phyloP scores from a whole-genome alignment of 1,140 invertebrate species.

The Drosophila leontia region DNA sequence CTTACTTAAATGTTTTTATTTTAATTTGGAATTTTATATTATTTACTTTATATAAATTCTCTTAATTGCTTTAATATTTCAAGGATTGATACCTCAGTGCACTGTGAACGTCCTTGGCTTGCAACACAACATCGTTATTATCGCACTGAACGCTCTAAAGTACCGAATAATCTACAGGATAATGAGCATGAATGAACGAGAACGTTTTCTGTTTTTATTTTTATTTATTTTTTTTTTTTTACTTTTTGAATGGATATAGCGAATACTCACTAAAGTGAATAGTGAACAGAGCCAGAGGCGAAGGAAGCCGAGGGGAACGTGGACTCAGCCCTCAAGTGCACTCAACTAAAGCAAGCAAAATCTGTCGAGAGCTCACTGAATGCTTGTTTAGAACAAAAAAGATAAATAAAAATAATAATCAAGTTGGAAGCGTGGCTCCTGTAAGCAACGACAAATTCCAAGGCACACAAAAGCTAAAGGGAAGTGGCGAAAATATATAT shows the following conservation, averaged over 20 bases:
- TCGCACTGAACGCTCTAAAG: slow-evolving; percentile 77
- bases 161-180: slow-evolving; percentile 80
- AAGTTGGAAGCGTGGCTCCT: slow-evolving; percentile 19
- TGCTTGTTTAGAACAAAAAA: slow-evolving; percentile 40
- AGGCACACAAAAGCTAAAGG: slow-evolving; percentile 7
- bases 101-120: slow-evolving; percentile 51
- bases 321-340: slow-evolving; percentile 50
- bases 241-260: slow-evolving; percentile 42
- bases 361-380: slow-evolving; percentile 54
- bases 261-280: slow-evolving; percentile 17
- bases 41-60: not conserved
- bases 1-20: not conserved
- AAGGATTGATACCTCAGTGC: slow-evolving; percentile 4
- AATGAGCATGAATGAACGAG: slow-evolving; percentile 77
- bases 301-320: not conserved
- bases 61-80: not conserved
- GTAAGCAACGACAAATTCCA: slow-evolving; percentile 45
- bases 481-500: slow-evolving; percentile 1
- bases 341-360: slow-evolving; percentile 58
- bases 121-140: slow-evolving; percentile 71
- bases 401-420: slow-evolving; percentile 31
- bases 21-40: not conserved
- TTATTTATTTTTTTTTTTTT: slow-evolving; percentile 23
- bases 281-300: slow-evolving; percentile 1
- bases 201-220: slow-evolving; percentile 52